These are phyloP conservation scores for Phrynocephalus versicolor DNA, from an alignment of 2,113 vertebrate species.

Conservation along the genomic window DNA sequence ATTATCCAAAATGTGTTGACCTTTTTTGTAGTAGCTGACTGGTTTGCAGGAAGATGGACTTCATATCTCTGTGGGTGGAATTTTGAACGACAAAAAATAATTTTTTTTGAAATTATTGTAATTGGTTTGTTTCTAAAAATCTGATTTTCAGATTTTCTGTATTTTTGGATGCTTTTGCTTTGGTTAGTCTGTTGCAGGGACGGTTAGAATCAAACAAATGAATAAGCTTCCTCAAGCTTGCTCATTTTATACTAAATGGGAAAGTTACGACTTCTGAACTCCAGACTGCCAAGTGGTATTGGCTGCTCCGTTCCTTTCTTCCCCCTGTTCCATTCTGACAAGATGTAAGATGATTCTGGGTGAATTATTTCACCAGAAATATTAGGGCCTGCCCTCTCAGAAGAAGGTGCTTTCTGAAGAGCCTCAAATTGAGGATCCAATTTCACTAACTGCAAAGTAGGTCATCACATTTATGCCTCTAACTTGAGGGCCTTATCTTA, in stretches of 20 bases:
- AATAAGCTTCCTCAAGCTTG: not conserved
- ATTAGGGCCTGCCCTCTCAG: not conserved
- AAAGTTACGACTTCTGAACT: not conserved
- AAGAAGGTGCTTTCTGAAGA: conserved; percentile 13
- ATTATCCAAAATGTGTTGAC: too few relatives aligned
- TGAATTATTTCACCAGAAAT: not conserved
- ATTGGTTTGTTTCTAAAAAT: not conserved
- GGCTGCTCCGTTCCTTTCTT: not conserved
- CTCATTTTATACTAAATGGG: not conserved
- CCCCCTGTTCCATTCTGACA: not conserved
- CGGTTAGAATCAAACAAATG: not conserved
- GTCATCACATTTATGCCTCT: conserved; percentile 5
- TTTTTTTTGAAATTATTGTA: not conserved
- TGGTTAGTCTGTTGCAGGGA: too few relatives aligned
- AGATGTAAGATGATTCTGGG: not conserved
- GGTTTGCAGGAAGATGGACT: too few relatives aligned
- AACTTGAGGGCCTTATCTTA: conserved; percentile 2
- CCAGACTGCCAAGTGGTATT: not conserved
- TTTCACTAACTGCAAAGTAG: conserved; percentile 18
- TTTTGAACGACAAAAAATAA: too few relatives aligned
- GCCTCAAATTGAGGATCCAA: conserved; percentile 10
- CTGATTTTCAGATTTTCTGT: too few relatives aligned
- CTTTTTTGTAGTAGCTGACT: too few relatives aligned
- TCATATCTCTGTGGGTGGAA: too few relatives aligned
- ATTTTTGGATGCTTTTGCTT: too few relatives aligned